A percentile compares a stretch with the other conserved stretches of the same genome.
Evolutionary conservation across 1,140 invertebrate species (phyloP).

Genomic region (Meteorus sp.): DNA sequence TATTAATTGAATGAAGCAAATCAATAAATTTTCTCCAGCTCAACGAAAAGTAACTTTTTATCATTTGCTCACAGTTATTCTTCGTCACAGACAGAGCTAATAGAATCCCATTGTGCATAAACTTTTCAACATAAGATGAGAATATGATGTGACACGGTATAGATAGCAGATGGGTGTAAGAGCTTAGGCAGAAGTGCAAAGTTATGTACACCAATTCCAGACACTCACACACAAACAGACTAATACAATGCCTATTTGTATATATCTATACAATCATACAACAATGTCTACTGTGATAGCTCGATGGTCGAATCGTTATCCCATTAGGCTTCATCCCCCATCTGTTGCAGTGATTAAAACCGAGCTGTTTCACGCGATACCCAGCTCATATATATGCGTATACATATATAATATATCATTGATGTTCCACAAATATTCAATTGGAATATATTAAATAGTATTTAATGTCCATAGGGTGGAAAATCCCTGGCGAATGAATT

Average conservation of each 20-base stretch:
- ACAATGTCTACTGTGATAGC: background rate
- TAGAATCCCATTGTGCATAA: too few relatives aligned
- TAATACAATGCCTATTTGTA: background rate
- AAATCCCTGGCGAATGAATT: too few relatives aligned
- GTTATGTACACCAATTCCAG: slow-evolving; percentile 26
- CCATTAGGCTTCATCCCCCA: slow-evolving; percentile 18
- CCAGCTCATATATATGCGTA: background rate
- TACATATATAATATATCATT: too few relatives aligned
- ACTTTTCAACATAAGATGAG: too few relatives aligned
- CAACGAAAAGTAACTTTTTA: too few relatives aligned
- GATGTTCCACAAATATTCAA: slow-evolving; percentile 3
- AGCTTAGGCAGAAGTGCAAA: slow-evolving; percentile 18
- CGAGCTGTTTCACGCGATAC: background rate
- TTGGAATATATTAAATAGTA: slow-evolving; percentile 6
- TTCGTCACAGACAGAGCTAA: too few relatives aligned
- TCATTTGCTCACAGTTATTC: too few relatives aligned
- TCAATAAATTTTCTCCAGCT: too few relatives aligned
- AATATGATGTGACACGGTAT: too few relatives aligned
- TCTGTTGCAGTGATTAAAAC: slow-evolving; percentile 21
- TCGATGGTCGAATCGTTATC: slow-evolving; percentile 9
- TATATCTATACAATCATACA: background rate
- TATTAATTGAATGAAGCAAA: too few relatives aligned
- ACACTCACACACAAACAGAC: background rate
- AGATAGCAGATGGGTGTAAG: too few relatives aligned
- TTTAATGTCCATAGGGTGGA: background rate